Evolutionary conservation across 2,888 invertebrate species (phyloP).

Genomic region (Hartigia nigra): DNA sequence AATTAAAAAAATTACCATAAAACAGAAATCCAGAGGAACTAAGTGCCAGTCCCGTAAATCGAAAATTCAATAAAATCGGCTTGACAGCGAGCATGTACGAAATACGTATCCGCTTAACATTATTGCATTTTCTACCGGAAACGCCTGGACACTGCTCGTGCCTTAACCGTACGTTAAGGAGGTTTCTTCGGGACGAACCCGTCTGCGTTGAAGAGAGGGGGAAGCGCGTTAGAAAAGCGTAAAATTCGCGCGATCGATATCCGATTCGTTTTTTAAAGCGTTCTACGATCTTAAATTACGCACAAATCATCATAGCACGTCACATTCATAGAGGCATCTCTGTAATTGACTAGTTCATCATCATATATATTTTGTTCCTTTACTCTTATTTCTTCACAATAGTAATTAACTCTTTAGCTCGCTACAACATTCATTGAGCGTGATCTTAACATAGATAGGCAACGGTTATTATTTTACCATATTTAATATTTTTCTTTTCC

Average conservation of each 20-base stretch:
- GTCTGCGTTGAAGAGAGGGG: conserved; percentile 17
- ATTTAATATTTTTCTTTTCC: conserved; percentile 20
- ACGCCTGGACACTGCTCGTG: not conserved
- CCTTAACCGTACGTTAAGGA: not conserved
- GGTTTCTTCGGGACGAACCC: not conserved
- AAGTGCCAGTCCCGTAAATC: not conserved
- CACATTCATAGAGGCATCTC: conserved; percentile 59
- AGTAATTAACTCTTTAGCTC: conserved; percentile 31
- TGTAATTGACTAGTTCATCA: conserved; percentile 63
- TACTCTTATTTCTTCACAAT: conserved; percentile 23
- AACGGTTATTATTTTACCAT: conserved; percentile 46
- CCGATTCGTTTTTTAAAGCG: conserved; percentile 17
- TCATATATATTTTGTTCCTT: conserved; percentile 33
- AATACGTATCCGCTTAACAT: not conserved
- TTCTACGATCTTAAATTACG: conserved; percentile 10
- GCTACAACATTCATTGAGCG: conserved; percentile 61
- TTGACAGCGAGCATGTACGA: not conserved
- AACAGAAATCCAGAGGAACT: not conserved
- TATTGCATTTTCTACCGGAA: not conserved
- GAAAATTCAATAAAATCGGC: not conserved
- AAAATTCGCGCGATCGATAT: conserved; percentile 37
- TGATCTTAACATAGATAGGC: conserved; percentile 61
- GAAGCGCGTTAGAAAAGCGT: conserved; percentile 38
- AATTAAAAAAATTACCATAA: not conserved
- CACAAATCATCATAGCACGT: conserved; percentile 34